phyloP scores from a whole-genome alignment of 1,140 invertebrate species.

The Dryas iulia region DNA sequence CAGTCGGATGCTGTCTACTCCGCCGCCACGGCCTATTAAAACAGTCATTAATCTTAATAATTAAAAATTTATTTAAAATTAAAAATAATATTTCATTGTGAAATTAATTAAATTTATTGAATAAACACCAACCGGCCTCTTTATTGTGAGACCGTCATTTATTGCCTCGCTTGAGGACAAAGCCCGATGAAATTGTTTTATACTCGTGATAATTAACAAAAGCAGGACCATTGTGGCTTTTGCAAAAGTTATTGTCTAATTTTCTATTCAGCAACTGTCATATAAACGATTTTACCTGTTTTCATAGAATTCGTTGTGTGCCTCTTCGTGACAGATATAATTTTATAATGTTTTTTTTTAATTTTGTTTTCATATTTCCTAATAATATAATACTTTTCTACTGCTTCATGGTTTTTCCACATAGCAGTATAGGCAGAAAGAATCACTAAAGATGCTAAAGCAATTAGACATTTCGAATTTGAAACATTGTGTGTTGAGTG shows the following conservation, averaged over 20 bases:
- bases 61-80: too few species aligned
- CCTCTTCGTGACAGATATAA: background rate
- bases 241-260: constrained; percentile 20
- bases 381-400: too few species aligned
- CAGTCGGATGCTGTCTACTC: too few species aligned
- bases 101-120: constrained; percentile 23
- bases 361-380: too few species aligned
- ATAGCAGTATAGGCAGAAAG: too few species aligned
- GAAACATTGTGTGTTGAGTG: too few species aligned
- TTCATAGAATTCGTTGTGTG: background rate
- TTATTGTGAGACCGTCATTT: constrained; percentile 22
- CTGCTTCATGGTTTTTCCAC: too few species aligned
- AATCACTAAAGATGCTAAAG: too few species aligned
- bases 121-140: constrained; percentile 7
- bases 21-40: too few species aligned
- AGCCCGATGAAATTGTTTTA: constrained; percentile 20
- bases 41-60: too few species aligned
- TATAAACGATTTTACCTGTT: background rate
- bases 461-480: too few species aligned
- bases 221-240: constrained; percentile 13
- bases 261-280: background rate
- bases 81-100: background rate
- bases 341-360: too few species aligned
- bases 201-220: constrained; percentile 26
- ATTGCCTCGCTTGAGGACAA: constrained; percentile 20